Conservation (phyloP, 1,140 invertebrate genomes). For the Caenorhabditis inopinata region DNA sequence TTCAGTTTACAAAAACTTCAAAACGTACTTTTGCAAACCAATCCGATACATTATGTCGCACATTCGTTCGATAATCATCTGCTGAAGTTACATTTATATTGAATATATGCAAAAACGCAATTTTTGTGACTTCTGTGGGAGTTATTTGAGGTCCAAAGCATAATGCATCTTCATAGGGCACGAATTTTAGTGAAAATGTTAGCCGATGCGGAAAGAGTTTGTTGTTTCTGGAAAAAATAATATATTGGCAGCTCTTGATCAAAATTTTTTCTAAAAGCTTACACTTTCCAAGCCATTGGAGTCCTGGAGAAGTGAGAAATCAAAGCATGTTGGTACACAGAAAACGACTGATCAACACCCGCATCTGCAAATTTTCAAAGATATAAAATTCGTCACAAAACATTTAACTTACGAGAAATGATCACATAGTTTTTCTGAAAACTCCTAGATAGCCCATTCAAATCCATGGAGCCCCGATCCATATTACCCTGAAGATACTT, state of each 20-base stretch:
- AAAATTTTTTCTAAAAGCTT: neutral
- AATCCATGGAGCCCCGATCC: slow-evolving; percentile 4
- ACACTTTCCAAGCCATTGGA: slow-evolving; percentile 44
- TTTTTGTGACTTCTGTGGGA: slow-evolving; percentile 32
- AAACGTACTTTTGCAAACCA: slow-evolving; percentile 56
- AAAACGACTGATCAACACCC: slow-evolving; percentile 34
- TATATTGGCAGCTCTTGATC: neutral
- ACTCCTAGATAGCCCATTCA: slow-evolving; percentile 3
- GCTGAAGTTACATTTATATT: slow-evolving; percentile 52
- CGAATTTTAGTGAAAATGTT: slow-evolving; percentile 49
- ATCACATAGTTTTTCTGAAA: neutral
- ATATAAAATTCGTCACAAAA: neutral
- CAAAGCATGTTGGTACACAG: slow-evolving; percentile 35
- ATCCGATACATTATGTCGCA: slow-evolving; percentile 55
- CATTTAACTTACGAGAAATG: neutral
- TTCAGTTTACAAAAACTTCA: neutral
- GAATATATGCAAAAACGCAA: slow-evolving; percentile 60
- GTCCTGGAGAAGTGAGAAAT: slow-evolving; percentile 26
- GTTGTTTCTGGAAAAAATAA: neutral
- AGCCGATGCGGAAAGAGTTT: slow-evolving; percentile 39
- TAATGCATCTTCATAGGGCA: slow-evolving; percentile 50
- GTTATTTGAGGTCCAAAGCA: slow-evolving; percentile 19
- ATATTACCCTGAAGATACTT: slow-evolving; percentile 4
- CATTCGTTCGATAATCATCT: slow-evolving; percentile 50
- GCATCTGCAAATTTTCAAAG: slow-evolving; percentile 32